Base-by-base conservation (phyloP, 2,113 vertebrate species). In the Lepidothrix coronata region DNA sequence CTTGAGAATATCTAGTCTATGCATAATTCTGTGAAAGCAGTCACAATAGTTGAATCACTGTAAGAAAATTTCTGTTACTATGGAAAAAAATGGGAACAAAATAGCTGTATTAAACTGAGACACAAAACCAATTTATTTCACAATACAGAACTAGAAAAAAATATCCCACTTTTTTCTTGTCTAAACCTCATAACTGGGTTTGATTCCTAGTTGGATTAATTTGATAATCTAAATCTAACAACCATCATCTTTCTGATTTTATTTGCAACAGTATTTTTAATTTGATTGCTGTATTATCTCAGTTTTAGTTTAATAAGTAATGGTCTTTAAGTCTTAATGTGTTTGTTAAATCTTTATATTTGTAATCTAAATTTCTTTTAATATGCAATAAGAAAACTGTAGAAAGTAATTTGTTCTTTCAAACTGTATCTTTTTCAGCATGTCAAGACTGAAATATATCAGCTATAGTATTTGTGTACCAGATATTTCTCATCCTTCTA, bases 201-300 rank as follows among this genome's bases (percentile, higher is more conserved):
- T 89, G 52, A 44, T 52, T 94, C 57, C 65, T 59, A 31, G 35
- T 14, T 92, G 41, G 41, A 91, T 71, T 92, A 88, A 86, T 86
- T 88, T 84, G 35, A 62, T 81, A 74, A 81, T 71, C 68, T 86
- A 91, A 74, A 95, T 88, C 83, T 91, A 95, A 91, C 75, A 85
- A 72, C 68, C 30, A 63, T 86, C 33, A 44, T 39, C 39, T 84
- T 51, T 27, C 67, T 63, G 28, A 63, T 91, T 84, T 89, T 90
- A 81, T 81, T 91, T 4, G 3, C 33, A 58, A 55, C 51, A 82
- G 35, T 67, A 59, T 86, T 86, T 86, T 79, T 79, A 25, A 74
- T 80, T 90, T 93, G 28, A 66, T 91, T 73, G 71, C 70, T 90
- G 28, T 24, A 80, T 67, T 92, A 63, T 66, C 72, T 92, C 51